Percentiles rank a stretch among this genome's conserved stretches.
Conservation (phyloP, 2,888 invertebrate species). For the Caenorhabditis doughertyi region DNA sequence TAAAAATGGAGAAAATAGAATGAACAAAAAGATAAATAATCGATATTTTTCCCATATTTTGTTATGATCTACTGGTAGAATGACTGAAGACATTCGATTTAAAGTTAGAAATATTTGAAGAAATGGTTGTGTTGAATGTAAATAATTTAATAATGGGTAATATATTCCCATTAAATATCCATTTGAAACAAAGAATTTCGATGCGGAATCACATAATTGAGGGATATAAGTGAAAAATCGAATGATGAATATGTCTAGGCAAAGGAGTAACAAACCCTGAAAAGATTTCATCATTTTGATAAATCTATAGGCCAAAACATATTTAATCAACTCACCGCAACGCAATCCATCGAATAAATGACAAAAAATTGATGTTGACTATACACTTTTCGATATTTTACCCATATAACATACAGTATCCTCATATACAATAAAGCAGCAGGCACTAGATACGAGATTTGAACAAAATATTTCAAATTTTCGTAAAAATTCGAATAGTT, state of each 20-base stretch:
- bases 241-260: constrained; percentile 52
- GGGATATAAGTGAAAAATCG: constrained; percentile 46
- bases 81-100: constrained; percentile 50
- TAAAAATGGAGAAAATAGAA: constrained; percentile 24
- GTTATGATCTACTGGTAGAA: constrained; percentile 37
- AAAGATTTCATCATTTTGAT: not conserved
- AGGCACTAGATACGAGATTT: constrained; percentile 36
- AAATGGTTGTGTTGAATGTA: constrained; percentile 43
- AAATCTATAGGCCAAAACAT: not conserved
- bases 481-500: constrained; percentile 7
- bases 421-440: constrained; percentile 22
- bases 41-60: constrained; percentile 11
- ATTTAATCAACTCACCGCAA: constrained; percentile 27
- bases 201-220: constrained; percentile 25
- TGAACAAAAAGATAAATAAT: not conserved
- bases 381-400: constrained; percentile 27
- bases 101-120: constrained; percentile 53
- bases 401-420: constrained; percentile 51
- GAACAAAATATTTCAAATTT: constrained; percentile 30
- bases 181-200: constrained; percentile 30
- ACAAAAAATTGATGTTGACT: constrained; percentile 49
- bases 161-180: constrained; percentile 46
- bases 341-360: constrained; percentile 45
- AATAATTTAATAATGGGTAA: constrained; percentile 54
- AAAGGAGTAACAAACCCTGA: constrained; percentile 37